Evolutionary conservation across 2,797 vertebrate genomes (phyloP).

Genomic region (Thamnophis elegans): DNA sequence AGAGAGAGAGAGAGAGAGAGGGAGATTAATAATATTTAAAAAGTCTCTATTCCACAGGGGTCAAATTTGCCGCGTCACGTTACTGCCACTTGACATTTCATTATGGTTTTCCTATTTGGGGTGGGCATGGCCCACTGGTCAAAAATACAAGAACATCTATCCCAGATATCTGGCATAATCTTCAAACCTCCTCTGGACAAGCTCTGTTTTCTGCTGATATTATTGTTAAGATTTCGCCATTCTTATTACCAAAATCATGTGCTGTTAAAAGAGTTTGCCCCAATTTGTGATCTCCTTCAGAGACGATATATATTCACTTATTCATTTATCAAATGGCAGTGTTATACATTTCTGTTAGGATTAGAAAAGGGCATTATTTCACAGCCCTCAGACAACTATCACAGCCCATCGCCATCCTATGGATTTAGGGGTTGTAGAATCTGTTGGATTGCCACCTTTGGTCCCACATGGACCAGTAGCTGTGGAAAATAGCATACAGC

Average conservation of each 20-base stretch:
- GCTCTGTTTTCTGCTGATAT: not conserved
- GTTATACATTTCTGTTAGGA: not conserved
- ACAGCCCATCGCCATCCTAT: not conserved
- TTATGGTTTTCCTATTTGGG: too few relatives aligned
- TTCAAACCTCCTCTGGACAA: not conserved
- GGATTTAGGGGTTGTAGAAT: not conserved
- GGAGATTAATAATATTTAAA: too few relatives aligned
- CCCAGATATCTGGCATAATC: not conserved
- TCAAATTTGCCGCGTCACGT: too few relatives aligned
- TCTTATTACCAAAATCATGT: not conserved
- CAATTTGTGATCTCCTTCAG: slow-evolving; percentile 6
- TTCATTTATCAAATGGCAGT: not conserved
- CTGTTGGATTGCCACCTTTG: not conserved
- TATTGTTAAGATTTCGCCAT: not conserved
- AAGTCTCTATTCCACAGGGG: too few relatives aligned
- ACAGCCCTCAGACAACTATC: not conserved
- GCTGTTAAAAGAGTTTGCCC: slow-evolving; percentile 24
- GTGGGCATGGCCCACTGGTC: not conserved
- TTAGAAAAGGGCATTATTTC: not conserved
- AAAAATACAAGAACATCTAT: not conserved
- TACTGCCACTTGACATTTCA: too few relatives aligned
- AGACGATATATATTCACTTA: not conserved
- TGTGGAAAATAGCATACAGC: not conserved
- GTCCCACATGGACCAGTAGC: not conserved
- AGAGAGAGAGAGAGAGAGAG: not conserved